Percentiles rank a stretch among this genome's conserved stretches.
Evolutionary conservation across 2,888 invertebrate species (phyloP).

Genomic region (Pyrochroa serraticornis): DNA sequence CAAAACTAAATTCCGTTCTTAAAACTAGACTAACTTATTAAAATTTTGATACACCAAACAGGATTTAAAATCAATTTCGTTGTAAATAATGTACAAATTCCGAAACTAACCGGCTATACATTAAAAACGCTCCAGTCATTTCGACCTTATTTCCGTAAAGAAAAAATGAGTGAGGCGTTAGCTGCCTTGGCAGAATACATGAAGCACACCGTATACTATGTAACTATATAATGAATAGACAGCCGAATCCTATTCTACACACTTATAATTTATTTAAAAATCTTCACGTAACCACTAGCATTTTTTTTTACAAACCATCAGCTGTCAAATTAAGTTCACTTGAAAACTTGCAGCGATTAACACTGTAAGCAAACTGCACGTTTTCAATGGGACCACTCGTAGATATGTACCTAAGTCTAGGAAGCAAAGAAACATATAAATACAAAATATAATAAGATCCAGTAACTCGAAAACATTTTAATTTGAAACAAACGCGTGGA

Average conservation of each 20-base stretch:
- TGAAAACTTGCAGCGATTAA: constrained; percentile 9
- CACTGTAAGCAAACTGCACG: neutral
- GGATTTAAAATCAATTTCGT: constrained; percentile 47
- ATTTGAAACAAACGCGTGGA: constrained; percentile 25
- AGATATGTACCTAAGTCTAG: constrained; percentile 32
- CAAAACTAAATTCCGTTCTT: constrained; percentile 43
- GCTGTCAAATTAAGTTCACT: constrained; percentile 16
- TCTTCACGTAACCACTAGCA: constrained; percentile 27
- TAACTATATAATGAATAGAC: constrained; percentile 35
- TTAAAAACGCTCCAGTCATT: constrained; percentile 26
- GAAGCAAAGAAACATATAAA: constrained; percentile 30
- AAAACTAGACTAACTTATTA: constrained; percentile 26
- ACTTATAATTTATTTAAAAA: constrained; percentile 41
- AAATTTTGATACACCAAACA: constrained; percentile 45
- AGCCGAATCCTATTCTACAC: constrained; percentile 45
- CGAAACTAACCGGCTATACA: constrained; percentile 34
- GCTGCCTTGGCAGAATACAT: constrained; percentile 48
- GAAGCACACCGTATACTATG: constrained; percentile 50
- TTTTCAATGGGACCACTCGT: neutral
- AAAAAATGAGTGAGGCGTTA: constrained; percentile 35
- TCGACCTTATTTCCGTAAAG: constrained; percentile 11
- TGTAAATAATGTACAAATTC: constrained; percentile 52
- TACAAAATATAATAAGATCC: constrained; percentile 23
- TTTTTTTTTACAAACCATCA: constrained; percentile 35
- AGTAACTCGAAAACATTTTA: constrained; percentile 23